Conservation (phyloP, 2,888 invertebrate genomes). For the Drosophila colorata region DNA sequence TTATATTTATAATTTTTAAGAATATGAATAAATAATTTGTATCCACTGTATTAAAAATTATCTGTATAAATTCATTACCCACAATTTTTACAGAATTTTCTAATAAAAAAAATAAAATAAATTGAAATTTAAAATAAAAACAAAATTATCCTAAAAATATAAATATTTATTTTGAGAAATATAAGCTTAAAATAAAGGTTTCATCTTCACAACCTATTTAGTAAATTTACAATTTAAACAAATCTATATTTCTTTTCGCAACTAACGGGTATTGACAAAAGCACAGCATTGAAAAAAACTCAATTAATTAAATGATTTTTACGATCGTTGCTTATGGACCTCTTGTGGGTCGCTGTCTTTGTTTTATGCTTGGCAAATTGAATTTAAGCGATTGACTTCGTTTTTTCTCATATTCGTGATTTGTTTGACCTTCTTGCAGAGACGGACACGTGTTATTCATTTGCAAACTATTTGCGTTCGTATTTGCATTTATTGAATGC, state of each 20-base stretch:
- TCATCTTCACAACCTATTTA: too few relatives aligned
- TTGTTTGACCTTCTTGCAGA: conserved; percentile 64
- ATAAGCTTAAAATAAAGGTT: too few relatives aligned
- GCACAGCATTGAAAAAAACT: conserved; percentile 2
- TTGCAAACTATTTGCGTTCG: conserved; percentile 35
- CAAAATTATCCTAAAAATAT: too few relatives aligned
- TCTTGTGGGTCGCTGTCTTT: conserved; percentile 24
- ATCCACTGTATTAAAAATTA: too few relatives aligned
- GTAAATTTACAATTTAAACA: too few relatives aligned
- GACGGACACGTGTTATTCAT: conserved; percentile 63
- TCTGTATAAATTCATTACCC: too few relatives aligned
- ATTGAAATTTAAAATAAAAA: too few relatives aligned
- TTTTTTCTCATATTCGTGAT: conserved; percentile 38
- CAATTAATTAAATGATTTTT: conserved; percentile 11
- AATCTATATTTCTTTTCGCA: background rate
- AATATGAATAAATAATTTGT: too few relatives aligned
- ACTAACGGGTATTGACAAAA: conserved; percentile 1
- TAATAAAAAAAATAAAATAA: too few relatives aligned
- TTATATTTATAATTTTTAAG: too few relatives aligned
- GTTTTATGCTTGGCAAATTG: conserved; percentile 41
- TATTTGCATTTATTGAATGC: conserved; percentile 10
- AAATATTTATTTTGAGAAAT: background rate
- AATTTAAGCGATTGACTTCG: conserved; percentile 53
- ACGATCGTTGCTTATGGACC: conserved; percentile 7
- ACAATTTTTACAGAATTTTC: too few relatives aligned